Base-by-base conservation (phyloP, 2,113 vertebrate genomes). In the Catagonus wagneri region DNA sequence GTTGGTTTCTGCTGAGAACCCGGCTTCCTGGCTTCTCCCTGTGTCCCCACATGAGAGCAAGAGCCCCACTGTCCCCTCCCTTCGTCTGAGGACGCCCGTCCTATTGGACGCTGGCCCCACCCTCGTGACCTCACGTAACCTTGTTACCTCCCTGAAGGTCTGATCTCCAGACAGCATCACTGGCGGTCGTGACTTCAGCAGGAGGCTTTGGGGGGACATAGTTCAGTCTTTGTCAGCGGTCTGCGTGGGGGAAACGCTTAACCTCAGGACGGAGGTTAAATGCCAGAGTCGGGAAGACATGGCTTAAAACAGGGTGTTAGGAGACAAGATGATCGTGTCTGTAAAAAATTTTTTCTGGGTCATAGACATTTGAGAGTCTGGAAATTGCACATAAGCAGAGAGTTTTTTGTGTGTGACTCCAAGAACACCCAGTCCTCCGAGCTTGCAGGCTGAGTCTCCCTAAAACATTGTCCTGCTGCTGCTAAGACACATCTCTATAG, bases 121-220 rank as follows among this genome's bases (percentile, higher is more conserved):
- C 16, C 78, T 34, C 20, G 15, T 74, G 83, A 83, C 58, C 52
- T 90, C 90, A 83, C 32, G 79, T 54, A 90, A 66, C 50, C 25
- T 29, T 83, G 34, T 60, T 34, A 52, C 22, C 39, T 95, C 61
- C 86, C 58, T 66, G 14, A 52, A 61, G 39, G 14, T 13, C 39
- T 56, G 23, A 0, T 78, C 63, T 74, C 68, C 65, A 92, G 58
- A 69, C 34, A 39, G 10, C 66, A 79, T 65, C 72, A 12, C 7
- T 56, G 80, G 68, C 52, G 44, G 39, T 34, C 32, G 66, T 27
- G 23, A 7, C 52, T 89, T 60, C 60, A 15, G 7, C 34, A 4
- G 66, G 25, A 15, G 19, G 78, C 52, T 56, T 44, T 29, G 3
- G 22, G 20, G 20, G 19, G 15, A 22, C 29, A 11, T 32, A 12